Base-by-base conservation (phyloP, 1,140 invertebrate species). In the Eumeta japonica region DNA sequence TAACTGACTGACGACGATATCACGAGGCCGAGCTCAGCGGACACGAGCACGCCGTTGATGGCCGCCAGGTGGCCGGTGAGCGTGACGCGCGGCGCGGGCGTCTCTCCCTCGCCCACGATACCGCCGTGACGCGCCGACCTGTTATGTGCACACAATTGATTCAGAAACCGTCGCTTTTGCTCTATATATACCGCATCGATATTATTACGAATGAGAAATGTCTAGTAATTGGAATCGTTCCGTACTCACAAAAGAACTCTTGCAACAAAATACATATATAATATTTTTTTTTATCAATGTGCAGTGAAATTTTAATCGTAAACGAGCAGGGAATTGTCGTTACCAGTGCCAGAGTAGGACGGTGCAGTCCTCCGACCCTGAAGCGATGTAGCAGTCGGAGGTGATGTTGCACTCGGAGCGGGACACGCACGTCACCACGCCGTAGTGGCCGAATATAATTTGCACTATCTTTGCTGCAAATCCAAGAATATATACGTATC, bases 311-410 rank as follows among this genome's bases (percentile, higher is more conserved):
- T n/a, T n/a, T n/a, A n/a, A n/a, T n/a, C n/a, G n/a, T n/a, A n/a
- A n/a, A n/a, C n/a, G n/a, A n/a, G n/a, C n/a, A n/a, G n/a, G n/a
- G n/a, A n/a, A n/a, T n/a, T n/a, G n/a, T n/a, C n/a, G n/a, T n/a
- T 91, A 98, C 93, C 97, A 99, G 55, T 98, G 95, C 97, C 97
- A 99, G 3, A 99, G 75, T 29, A 98, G 79, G 4, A 99, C 92
- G 0, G 96, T 98, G 66, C 96, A 98, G 72, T 99, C 97, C 7
- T 94, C 90, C 20, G 92, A 94, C 16, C 96, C 97, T 2, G 94
- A 97, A 1, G 94, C 95, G 39, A 99, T 88, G 73, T 98, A 99
- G 71, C 95, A 99, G 75, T 99, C 96, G 2, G 95, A 95, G 16
- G 93, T 97, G 33, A 98, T 93, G 72, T 97, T 98, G 67, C 94